Percentiles rank a stretch among this genome's conserved stretches.
These are phyloP conservation scores for Zaprionus lachaisei DNA, from an alignment of 1,140 invertebrate species.

Conservation along the genomic window DNA sequence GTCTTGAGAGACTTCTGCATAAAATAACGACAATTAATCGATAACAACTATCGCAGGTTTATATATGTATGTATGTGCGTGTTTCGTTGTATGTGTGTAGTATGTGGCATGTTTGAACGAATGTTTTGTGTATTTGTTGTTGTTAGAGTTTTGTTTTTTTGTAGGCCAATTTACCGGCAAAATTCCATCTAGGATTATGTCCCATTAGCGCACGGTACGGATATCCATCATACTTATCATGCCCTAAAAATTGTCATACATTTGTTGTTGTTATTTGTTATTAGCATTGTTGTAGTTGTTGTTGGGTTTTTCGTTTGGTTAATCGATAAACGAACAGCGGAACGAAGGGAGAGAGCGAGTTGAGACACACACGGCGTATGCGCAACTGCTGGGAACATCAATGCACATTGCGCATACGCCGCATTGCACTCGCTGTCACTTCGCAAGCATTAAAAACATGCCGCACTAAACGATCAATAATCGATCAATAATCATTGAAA, in stretches of 20 bases:
- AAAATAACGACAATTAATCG: background rate
- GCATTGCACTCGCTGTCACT: background rate
- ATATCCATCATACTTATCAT: slow-evolving; percentile 84
- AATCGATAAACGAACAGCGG: slow-evolving; percentile 22
- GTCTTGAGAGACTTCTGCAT: no score
- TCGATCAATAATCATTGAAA: background rate
- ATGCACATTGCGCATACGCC: slow-evolving; percentile 28
- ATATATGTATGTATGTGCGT: background rate
- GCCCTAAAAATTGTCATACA: slow-evolving; percentile 75
- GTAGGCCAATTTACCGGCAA: slow-evolving; percentile 84
- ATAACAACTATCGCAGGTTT: background rate
- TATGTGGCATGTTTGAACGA: slow-evolving; percentile 6
- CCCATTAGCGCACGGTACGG: slow-evolving; percentile 83
- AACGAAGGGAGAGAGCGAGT: slow-evolving; percentile 15
- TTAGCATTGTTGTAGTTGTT: slow-evolving; percentile 35
- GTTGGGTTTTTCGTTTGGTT: slow-evolving; percentile 50
- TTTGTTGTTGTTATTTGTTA: slow-evolving; percentile 58
- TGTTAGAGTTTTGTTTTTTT: slow-evolving; percentile 37
- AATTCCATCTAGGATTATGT: slow-evolving; percentile 84
- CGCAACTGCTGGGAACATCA: background rate
- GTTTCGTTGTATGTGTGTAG: background rate
- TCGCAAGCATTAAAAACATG: slow-evolving; percentile 39
- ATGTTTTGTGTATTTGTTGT: slow-evolving; percentile 32
- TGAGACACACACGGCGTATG: slow-evolving; percentile 22
- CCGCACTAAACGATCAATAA: slow-evolving; percentile 5